Base-by-base conservation (phyloP, 2,888 invertebrate species). In the Coelopa pilipes region DNA sequence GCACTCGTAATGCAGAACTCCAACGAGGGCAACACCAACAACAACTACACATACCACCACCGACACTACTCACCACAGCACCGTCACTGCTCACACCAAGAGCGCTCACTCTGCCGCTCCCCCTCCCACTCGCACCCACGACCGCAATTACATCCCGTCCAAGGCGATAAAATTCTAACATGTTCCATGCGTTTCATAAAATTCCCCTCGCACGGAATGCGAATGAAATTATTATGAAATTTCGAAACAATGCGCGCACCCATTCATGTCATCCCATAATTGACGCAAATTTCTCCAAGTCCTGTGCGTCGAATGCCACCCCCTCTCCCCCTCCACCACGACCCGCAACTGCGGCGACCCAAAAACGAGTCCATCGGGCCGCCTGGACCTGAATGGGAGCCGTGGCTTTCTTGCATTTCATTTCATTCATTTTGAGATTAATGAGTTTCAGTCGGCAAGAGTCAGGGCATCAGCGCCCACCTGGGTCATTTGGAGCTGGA, bases 141-240 rank as follows among this genome's bases (percentile, higher is more conserved):
- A 50, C 19, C 15, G n/a, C 66, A 19, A n/a, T 17, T 34, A 62
- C n/a, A 62, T n/a, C 21, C 57, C 46, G 46, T 49, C 12, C 49
- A 21, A 72, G 46, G 57, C 72, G 21, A 50, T 21, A 57, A 60
- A 73, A 75, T 75, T 73, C 70, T 75, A 73, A 73, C 75, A 75
- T 72, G 75, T 68, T 71, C 68, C 66, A 17, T 46, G 19, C 70
- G 63, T 59, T 70, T 63, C 72, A 72, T 70, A 75, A 75, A 75
- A 70, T 73, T 65, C 57, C 66, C 67, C 50, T 49, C 24, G 24
- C 59, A 50, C 47, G 75, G 73, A 75, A 73, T 75, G 62, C 62
- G 49, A 47, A 24, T 60, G 34, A 49, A 66, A 50, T 50, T 70
- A n/a, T 70, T 70, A 62, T 62, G 70, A 57, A 66, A 66, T 66